These are phyloP conservation scores for Urocynchramus pylzowi DNA, from an alignment of 2,113 vertebrate species.

Conservation along the genomic window DNA sequence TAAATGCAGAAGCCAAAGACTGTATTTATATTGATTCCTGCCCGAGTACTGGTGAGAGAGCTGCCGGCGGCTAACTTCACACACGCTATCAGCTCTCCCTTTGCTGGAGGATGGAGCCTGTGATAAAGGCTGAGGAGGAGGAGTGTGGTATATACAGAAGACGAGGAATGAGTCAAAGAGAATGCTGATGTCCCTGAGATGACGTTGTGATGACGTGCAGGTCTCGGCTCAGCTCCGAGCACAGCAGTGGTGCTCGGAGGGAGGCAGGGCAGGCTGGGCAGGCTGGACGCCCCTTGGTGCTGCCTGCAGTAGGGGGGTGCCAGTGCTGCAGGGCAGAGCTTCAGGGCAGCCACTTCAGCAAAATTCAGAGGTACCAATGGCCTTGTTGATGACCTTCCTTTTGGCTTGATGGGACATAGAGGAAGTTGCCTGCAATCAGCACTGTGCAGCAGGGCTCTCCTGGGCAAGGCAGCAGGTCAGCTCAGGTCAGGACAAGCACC, in stretches of 20 bases:
- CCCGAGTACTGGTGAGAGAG: neutral
- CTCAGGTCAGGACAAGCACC: neutral
- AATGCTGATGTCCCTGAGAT: neutral
- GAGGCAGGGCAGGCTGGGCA: rapidly evolving
- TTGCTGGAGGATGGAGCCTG: neutral
- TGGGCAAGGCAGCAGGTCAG: neutral
- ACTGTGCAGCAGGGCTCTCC: neutral
- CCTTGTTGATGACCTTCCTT: neutral
- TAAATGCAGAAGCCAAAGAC: neutral
- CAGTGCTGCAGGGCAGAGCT: neutral
- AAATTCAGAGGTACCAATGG: neutral
- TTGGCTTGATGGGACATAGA: neutral
- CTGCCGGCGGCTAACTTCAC: neutral
- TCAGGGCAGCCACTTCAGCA: neutral
- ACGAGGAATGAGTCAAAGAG: neutral
- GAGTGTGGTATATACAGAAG: neutral
- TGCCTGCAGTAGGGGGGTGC: neutral
- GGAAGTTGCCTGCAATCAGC: neutral
- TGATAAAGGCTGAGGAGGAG: neutral
- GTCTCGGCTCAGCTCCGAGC: neutral
- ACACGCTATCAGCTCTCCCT: neutral
- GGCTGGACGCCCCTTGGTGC: neutral
- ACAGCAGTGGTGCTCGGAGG: rapidly evolving
- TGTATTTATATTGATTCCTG: neutral
- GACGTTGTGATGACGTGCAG: neutral